A percentile compares a stretch with the other conserved stretches of the same genome.
Conservation (phyloP, 2,113 vertebrate species). For the Miniopterus natalensis region DNA sequence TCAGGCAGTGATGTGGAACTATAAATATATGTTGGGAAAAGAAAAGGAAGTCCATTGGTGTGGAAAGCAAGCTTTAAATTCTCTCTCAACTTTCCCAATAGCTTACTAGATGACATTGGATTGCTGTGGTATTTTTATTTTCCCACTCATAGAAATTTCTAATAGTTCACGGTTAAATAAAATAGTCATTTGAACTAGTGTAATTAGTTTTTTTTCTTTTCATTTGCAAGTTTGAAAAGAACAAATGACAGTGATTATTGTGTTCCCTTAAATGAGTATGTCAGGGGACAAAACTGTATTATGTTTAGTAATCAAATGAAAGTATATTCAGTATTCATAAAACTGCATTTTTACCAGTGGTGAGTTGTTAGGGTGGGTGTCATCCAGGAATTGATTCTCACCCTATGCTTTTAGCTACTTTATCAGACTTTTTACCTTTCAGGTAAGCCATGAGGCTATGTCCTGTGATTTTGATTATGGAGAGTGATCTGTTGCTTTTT, state of each 20-base stretch:
- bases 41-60: neutral
- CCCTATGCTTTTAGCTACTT: neutral
- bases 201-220: neutral
- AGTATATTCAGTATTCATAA: neutral
- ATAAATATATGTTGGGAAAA: neutral
- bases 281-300: neutral
- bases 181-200: neutral
- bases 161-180: constrained; percentile 60
- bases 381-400: constrained; percentile 3
- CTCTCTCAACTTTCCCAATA: neutral
- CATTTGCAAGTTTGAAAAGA: constrained; percentile 57
- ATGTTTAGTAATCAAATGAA: neutral
- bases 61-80: constrained; percentile 45
- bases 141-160: constrained; percentile 56
- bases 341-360: neutral
- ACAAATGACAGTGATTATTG: constrained; percentile 16
- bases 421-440: neutral
- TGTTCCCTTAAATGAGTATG: neutral
- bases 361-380: neutral
- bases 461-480: constrained; percentile 25
- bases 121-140: constrained; percentile 61
- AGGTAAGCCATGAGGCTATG: neutral
- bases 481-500: neutral
- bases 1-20: constrained; percentile 25
- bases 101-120: neutral